These are phyloP conservation scores for Enhydra lutris DNA, from an alignment of 2,113 vertebrate species.

Conservation along the genomic window DNA sequence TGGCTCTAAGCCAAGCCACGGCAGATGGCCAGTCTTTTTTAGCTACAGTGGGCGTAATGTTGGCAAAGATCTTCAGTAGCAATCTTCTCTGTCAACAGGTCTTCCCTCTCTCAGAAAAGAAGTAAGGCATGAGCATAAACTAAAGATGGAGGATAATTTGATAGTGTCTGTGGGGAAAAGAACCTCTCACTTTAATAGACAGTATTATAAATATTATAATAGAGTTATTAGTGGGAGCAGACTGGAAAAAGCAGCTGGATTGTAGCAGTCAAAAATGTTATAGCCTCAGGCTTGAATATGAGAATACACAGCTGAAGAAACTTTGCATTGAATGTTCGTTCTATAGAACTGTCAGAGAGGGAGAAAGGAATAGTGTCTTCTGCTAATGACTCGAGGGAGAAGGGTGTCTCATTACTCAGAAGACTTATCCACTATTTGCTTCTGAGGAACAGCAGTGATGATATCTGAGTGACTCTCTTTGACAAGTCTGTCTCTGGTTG, in stretches of 20 bases:
- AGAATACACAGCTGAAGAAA: conserved; percentile 5
- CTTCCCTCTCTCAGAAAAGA: neutral
- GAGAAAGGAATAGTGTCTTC: neutral
- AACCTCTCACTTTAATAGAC: conserved; percentile 23
- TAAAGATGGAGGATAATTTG: conserved; percentile 11
- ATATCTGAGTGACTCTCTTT: conserved; percentile 43
- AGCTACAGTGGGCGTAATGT: neutral
- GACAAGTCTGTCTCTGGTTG: conserved; percentile 37
- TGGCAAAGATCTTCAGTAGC: neutral
- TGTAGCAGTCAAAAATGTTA: conserved; percentile 16
- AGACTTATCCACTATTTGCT: conserved; percentile 6
- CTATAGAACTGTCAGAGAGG: neutral
- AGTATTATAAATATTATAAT: conserved; percentile 65
- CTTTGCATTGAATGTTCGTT: neutral
- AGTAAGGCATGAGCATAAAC: neutral
- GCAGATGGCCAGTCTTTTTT: neutral
- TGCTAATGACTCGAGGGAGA: conserved; percentile 22
- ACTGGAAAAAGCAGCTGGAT: conserved; percentile 51
- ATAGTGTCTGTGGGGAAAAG: conserved; percentile 19
- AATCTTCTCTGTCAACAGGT: neutral
- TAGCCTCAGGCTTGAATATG: conserved; percentile 56
- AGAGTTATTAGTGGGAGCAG: conserved; percentile 58
- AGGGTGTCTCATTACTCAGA: neutral
- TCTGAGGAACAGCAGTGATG: neutral
- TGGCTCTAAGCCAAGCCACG: neutral